These are phyloP conservation scores for Drosophila athabasca DNA, from an alignment of 1,140 invertebrate genomes.

Conservation along the genomic window DNA sequence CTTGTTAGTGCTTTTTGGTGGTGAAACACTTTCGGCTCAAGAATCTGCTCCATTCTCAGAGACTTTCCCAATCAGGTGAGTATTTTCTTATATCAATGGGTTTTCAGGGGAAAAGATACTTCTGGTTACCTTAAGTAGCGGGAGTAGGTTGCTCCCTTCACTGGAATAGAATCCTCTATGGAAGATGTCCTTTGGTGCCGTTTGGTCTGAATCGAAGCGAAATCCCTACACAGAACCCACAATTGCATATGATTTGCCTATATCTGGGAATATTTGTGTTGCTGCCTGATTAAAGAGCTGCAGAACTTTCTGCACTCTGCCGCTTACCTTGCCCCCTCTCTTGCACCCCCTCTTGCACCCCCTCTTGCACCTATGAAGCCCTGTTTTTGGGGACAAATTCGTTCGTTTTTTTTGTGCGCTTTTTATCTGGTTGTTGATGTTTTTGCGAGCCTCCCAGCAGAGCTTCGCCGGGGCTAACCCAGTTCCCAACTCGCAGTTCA, in stretches of 20 bases:
- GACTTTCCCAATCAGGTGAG: too few species aligned
- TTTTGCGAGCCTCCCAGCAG: conserved; percentile 21
- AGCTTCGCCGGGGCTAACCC: conserved; percentile 56
- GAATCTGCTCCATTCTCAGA: too few species aligned
- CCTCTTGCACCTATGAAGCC: not conserved
- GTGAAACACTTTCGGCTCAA: too few species aligned
- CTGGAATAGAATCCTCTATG: too few species aligned
- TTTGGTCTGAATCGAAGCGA: not conserved
- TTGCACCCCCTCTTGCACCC: not conserved
- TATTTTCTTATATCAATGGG: too few species aligned
- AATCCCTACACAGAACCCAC: not conserved
- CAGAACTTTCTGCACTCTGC: conserved; percentile 39
- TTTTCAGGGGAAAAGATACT: too few species aligned
- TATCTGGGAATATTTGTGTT: conserved; percentile 21
- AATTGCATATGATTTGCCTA: conserved; percentile 1
- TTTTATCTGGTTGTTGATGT: conserved; percentile 60
- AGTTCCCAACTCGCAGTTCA: conserved; percentile 55
- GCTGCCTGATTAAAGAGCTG: conserved; percentile 42
- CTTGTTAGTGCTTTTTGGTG: too few species aligned
- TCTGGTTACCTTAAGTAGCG: too few species aligned
- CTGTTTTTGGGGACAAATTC: conserved; percentile 17
- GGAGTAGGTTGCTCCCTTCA: too few species aligned
- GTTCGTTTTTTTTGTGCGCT: conserved; percentile 28
- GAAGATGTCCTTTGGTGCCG: too few species aligned
- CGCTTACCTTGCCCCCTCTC: not conserved